Percentiles rank a stretch among this genome's conserved stretches.
These are phyloP conservation scores for Raillietiella orientalis DNA, from an alignment of 2,888 invertebrate genomes.

Conservation along the genomic window DNA sequence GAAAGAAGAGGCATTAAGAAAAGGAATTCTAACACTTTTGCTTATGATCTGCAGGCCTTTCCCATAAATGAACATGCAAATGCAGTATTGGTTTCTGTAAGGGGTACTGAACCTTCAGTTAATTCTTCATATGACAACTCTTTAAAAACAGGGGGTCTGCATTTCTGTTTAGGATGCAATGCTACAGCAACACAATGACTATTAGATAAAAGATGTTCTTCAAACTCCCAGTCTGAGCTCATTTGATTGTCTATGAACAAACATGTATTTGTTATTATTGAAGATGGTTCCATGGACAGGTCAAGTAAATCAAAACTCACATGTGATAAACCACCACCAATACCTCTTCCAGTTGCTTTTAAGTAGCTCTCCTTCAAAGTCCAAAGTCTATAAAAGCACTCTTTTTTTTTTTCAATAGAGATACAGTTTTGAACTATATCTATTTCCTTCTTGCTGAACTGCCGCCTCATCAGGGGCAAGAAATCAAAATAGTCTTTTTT, in stretches of 20 bases:
- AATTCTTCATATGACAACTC: constrained; percentile 5
- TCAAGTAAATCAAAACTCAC: constrained; percentile 27
- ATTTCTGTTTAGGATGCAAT: constrained; percentile 10
- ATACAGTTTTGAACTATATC: constrained; percentile 23
- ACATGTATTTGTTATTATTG: constrained; percentile 28
- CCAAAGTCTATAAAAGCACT: constrained; percentile 71
- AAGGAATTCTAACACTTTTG: no score
- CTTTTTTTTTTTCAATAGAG: constrained; percentile 20
- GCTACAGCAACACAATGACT: constrained; percentile 49
- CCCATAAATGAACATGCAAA: no score
- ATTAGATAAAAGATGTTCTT: constrained; percentile 41
- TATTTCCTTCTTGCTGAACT: constrained; percentile 58
- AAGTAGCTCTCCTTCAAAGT: constrained; percentile 78
- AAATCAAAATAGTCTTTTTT: constrained; percentile 26
- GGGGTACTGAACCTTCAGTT: no score
- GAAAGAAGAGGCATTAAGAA: no score
- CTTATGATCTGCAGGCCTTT: no score
- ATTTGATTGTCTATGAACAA: constrained; percentile 24
- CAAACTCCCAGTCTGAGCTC: constrained; percentile 34
- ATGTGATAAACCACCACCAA: constrained; percentile 35
- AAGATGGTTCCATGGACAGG: constrained; percentile 2
- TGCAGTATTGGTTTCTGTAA: no score
- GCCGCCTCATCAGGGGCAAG: constrained; percentile 55
- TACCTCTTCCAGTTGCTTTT: constrained; percentile 60
- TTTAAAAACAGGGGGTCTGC: constrained; percentile 8